These are phyloP conservation scores for Nomada goodeniana DNA, from an alignment of 2,888 invertebrate species.

Conservation along the genomic window DNA sequence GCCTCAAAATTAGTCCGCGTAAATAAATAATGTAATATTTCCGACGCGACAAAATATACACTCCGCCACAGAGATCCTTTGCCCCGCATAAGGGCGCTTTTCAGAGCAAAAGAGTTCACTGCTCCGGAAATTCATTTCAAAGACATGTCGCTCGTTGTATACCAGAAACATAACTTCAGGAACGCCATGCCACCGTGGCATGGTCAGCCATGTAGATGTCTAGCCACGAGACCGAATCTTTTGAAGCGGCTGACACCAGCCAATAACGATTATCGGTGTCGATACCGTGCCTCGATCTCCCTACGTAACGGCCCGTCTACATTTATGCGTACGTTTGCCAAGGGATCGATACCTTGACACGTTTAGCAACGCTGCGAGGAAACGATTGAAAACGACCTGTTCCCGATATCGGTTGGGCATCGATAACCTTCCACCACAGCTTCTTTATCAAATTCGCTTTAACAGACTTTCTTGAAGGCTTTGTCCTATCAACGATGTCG, in stretches of 20 bases:
- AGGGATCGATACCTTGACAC: slow-evolving; percentile 37
- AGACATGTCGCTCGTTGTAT: slow-evolving; percentile 33
- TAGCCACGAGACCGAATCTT: slow-evolving; percentile 46
- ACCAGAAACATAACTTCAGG: slow-evolving; percentile 49
- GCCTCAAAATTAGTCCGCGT: no score
- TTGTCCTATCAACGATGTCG: not conserved
- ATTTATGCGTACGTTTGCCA: not conserved
- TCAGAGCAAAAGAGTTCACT: slow-evolving; percentile 33
- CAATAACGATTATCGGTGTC: slow-evolving; percentile 54
- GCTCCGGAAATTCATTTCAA: slow-evolving; percentile 36
- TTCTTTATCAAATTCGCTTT: slow-evolving; percentile 16
- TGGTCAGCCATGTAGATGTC: slow-evolving; percentile 27
- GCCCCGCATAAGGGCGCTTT: slow-evolving; percentile 17
- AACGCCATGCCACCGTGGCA: slow-evolving; percentile 22
- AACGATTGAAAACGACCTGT: slow-evolving; percentile 37
- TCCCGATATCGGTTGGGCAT: slow-evolving; percentile 2
- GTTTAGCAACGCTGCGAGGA: slow-evolving; percentile 21
- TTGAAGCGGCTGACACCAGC: slow-evolving; percentile 43
- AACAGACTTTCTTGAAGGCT: slow-evolving; percentile 10
- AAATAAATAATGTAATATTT: not conserved
- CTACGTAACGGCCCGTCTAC: slow-evolving; percentile 24
- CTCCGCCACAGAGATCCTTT: slow-evolving; percentile 10
- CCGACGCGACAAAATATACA: not conserved
- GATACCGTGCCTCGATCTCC: slow-evolving; percentile 26
- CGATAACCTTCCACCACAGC: slow-evolving; percentile 29